phyloP scores from a whole-genome alignment of 2,797 vertebrate genomes.

The Amniataba percoides region DNA sequence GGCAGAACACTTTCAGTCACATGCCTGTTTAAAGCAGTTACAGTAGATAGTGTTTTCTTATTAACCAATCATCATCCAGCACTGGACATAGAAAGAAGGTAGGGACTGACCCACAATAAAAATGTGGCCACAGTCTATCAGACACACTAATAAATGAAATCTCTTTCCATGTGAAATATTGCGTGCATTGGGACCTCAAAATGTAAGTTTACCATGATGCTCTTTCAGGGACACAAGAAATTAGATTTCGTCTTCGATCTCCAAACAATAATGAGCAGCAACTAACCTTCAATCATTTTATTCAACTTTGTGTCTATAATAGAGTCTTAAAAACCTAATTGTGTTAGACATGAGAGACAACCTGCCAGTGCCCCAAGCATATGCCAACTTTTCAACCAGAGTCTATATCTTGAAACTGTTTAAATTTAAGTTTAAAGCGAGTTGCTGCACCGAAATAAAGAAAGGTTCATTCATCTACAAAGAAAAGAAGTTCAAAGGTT shows the following conservation, averaged over 20 bases:
- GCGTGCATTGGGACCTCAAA: not conserved
- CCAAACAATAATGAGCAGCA: not conserved
- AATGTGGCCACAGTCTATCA: not conserved
- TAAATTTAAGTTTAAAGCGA: not conserved
- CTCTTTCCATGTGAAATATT: not conserved
- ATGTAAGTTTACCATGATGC: not conserved
- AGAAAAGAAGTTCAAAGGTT: not conserved
- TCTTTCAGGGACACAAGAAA: not conserved
- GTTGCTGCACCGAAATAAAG: not conserved
- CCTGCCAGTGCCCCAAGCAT: not conserved
- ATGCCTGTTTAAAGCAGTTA: not conserved
- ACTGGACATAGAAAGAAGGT: no score
- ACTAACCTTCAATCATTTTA: not conserved
- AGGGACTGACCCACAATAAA: no score
- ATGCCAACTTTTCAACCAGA: not conserved
- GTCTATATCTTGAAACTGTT: not conserved
- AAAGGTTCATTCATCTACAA: not conserved
- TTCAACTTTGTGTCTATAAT: not conserved
- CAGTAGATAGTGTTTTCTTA: no score
- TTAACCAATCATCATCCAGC: not conserved
- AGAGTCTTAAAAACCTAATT: no score
- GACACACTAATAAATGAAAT: not conserved
- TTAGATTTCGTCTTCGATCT: not conserved
- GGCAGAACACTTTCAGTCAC: constrained; percentile 3
- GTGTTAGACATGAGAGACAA: no score